A percentile compares a stretch with the other conserved stretches of the same genome.
These are phyloP conservation scores for Hydractinia symbiolongicarpus DNA, from an alignment of 30 jellyfish, hydroid and myxozoan genomes.

Conservation along the genomic window DNA sequence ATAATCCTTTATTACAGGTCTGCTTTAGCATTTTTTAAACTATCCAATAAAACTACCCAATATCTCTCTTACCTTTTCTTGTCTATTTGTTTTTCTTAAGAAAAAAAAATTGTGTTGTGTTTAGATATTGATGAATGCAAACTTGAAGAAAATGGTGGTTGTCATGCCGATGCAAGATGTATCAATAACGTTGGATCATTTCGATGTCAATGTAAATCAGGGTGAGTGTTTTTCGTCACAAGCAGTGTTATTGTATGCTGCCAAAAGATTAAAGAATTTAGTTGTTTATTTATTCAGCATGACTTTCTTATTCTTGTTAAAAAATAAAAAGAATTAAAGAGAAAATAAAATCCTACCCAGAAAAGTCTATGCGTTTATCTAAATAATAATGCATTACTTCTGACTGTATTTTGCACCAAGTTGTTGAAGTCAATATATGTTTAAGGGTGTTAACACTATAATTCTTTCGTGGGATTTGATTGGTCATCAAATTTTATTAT, in stretches of 20 bases:
- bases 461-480: too few relatives aligned
- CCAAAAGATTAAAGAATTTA: neutral
- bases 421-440: too few relatives aligned
- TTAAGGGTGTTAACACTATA: too few relatives aligned
- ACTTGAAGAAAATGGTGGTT: constrained; percentile 69
- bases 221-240: constrained; percentile 6
- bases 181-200: constrained; percentile 73
- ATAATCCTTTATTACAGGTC: too few relatives aligned
- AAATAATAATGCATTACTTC: too few relatives aligned
- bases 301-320: too few relatives aligned
- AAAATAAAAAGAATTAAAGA: too few relatives aligned
- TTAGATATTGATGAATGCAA: constrained; percentile 80
- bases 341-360: too few relatives aligned
- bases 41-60: neutral
- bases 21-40: too few relatives aligned
- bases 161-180: constrained; percentile 81
- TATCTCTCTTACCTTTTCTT: neutral
- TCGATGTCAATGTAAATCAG: constrained; percentile 72
- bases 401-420: too few relatives aligned
- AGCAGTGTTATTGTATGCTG: neutral
- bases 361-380: too few relatives aligned
- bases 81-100: neutral
- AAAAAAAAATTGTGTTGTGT: neutral
- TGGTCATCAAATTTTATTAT: too few relatives aligned
- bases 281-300: neutral